Evolutionary conservation across 2,888 invertebrate genomes (phyloP).

Genomic region (Celastrina argiolus): DNA sequence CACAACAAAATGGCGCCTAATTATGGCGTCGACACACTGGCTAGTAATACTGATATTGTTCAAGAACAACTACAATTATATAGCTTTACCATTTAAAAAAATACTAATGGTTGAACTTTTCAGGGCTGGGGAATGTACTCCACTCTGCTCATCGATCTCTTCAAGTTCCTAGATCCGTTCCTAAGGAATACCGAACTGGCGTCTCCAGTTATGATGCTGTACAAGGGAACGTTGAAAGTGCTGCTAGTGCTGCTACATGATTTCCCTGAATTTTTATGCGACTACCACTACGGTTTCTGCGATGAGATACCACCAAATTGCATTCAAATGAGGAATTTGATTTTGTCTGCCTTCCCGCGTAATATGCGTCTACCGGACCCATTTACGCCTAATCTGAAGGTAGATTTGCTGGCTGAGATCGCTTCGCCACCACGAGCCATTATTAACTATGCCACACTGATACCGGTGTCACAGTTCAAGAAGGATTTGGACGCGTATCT

Average conservation of each 20-base stretch:
- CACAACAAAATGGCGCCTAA: no score
- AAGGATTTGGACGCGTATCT: slow-evolving; percentile 98
- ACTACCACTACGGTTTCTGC: slow-evolving; percentile 99
- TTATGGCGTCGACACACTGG: no score
- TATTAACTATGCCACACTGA: slow-evolving; percentile 90
- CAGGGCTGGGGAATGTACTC: slow-evolving; percentile 98
- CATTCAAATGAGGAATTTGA: slow-evolving; percentile 98
- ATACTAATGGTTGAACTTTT: slow-evolving; percentile 21
- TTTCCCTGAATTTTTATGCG: slow-evolving; percentile 99
- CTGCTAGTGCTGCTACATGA: slow-evolving; percentile 97
- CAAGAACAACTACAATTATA: no score
- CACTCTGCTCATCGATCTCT: slow-evolving; percentile 95
- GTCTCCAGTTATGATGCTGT: slow-evolving; percentile 94
- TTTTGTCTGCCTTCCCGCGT: slow-evolving; percentile 97
- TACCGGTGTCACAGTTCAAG: slow-evolving; percentile 92
- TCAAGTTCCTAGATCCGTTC: slow-evolving; percentile 98
- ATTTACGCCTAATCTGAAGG: slow-evolving; percentile 97
- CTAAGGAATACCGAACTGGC: slow-evolving; percentile 97
- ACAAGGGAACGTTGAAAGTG: slow-evolving; percentile 97
- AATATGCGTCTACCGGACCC: slow-evolving; percentile 99
- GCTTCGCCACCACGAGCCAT: slow-evolving; percentile 92
- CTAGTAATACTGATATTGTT: no score
- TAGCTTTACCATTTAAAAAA: neutral
- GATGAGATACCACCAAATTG: slow-evolving; percentile 99
- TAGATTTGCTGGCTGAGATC: slow-evolving; percentile 94